A percentile compares a stretch with the other conserved stretches of the same genome.
Evolutionary conservation across 37 sponge, comb jelly and placozoan genomes (phyloP).

Genomic region (Oopsacas minuta): DNA sequence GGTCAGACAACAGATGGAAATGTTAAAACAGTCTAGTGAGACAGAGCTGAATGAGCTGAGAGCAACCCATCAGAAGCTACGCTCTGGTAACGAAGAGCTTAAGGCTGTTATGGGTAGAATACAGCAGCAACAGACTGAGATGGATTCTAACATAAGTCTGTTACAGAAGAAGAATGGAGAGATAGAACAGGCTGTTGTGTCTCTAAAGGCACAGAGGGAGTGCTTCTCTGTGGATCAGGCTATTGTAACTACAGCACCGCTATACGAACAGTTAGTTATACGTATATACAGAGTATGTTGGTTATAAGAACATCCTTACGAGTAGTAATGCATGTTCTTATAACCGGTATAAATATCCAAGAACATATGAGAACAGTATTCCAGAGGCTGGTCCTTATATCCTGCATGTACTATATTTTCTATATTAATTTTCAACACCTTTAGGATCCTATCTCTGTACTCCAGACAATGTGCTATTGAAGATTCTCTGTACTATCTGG

Average conservation of each 20-base stretch:
- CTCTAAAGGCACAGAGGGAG: slow-evolving; percentile 56
- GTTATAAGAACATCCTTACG: not conserved
- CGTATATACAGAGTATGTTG: not conserved
- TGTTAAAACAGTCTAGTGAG: slow-evolving; percentile 45
- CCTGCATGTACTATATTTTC: too few relatives aligned
- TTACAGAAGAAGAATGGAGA: slow-evolving; percentile 56
- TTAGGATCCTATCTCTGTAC: slow-evolving; percentile 72
- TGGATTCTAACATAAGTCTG: slow-evolving; percentile 42
- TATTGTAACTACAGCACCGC: slow-evolving; percentile 50
- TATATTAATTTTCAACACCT: too few relatives aligned
- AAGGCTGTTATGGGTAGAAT: not conserved
- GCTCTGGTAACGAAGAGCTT: not conserved
- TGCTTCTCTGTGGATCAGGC: slow-evolving; percentile 63
- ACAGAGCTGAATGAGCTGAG: not conserved
- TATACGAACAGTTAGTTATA: slow-evolving; percentile 82
- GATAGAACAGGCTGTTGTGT: slow-evolving; percentile 42
- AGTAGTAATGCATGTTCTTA: not conserved
- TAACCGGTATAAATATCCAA: not conserved
- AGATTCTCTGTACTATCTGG: slow-evolving; percentile 88
- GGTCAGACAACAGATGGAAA: slow-evolving; percentile 56
- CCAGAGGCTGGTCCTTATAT: not conserved
- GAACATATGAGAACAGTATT: not conserved
- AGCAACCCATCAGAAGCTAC: not conserved
- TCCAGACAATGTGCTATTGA: slow-evolving; percentile 95
- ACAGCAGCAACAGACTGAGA: slow-evolving; percentile 40